phyloP scores from a whole-genome alignment of 2,888 invertebrate genomes.

The Campaea margaritaria region DNA sequence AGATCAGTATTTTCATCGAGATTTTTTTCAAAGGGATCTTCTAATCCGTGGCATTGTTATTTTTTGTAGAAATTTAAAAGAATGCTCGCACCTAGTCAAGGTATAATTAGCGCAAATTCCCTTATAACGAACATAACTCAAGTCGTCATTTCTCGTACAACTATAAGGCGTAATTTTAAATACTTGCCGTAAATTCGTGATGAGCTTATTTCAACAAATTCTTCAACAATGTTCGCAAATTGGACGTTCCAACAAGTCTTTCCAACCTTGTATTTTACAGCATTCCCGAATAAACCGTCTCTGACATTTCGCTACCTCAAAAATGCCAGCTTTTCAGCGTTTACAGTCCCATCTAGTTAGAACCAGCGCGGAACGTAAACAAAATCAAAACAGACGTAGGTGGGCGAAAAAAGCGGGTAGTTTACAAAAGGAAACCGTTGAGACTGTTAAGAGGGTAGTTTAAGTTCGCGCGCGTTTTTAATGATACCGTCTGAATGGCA shows the following conservation, averaged over 20 bases:
- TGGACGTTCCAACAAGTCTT: slow-evolving; percentile 15
- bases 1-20: too few relatives aligned
- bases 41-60: too few relatives aligned
- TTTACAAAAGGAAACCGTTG: slow-evolving; percentile 32
- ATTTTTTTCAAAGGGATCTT: too few relatives aligned
- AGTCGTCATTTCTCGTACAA: neutral
- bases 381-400: slow-evolving; percentile 38
- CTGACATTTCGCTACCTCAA: slow-evolving; percentile 9
- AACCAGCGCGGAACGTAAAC: slow-evolving; percentile 25
- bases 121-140: too few relatives aligned
- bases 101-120: too few relatives aligned
- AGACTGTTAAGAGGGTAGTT: slow-evolving; percentile 22
- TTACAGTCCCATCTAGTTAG: slow-evolving; percentile 37
- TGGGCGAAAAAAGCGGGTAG: slow-evolving; percentile 33
- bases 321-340: slow-evolving; percentile 28
- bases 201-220: slow-evolving; percentile 19
- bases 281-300: slow-evolving; percentile 7
- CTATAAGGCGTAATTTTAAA: neutral
- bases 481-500: slow-evolving; percentile 36
- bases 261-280: slow-evolving; percentile 25
- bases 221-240: slow-evolving; percentile 25
- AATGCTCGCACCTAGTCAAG: too few relatives aligned
- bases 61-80: too few relatives aligned
- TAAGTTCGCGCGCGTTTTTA: slow-evolving; percentile 35
- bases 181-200: slow-evolving; percentile 10